Conservation (phyloP, 2,113 vertebrate genomes). For the Grammomys dolichurus region DNA sequence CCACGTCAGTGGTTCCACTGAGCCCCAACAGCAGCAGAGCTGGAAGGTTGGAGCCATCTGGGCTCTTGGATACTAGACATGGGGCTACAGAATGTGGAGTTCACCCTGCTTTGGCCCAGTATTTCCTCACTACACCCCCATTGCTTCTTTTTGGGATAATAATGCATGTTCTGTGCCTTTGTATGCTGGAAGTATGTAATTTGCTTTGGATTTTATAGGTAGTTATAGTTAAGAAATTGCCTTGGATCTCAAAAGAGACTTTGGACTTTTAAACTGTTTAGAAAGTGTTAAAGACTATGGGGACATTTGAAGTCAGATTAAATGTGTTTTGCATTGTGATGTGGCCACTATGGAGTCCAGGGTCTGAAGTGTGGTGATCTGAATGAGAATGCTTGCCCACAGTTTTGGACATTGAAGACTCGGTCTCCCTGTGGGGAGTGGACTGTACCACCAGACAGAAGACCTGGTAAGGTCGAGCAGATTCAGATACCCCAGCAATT, state of each 20-base stretch:
- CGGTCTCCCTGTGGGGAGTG: background rate
- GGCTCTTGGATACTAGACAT: background rate
- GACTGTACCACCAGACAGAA: too few relatives aligned
- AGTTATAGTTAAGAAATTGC: background rate
- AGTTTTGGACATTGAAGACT: background rate
- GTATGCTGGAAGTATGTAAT: background rate
- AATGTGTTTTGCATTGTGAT: background rate
- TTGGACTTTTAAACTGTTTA: background rate
- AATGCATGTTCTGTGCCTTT: background rate
- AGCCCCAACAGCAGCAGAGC: background rate
- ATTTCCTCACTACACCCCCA: background rate
- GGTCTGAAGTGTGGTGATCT: background rate
- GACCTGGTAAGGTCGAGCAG: too few relatives aligned
- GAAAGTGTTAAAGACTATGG: background rate
- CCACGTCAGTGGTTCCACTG: background rate
- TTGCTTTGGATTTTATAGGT: background rate
- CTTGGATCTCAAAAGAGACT: background rate
- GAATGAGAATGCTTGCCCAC: background rate
- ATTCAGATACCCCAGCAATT: too few relatives aligned
- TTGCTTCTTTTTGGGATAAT: background rate
- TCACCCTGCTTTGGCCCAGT: background rate
- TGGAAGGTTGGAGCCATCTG: too few relatives aligned
- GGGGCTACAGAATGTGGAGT: background rate
- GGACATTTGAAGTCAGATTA: background rate
- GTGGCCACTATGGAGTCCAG: background rate